phyloP scores from a whole-genome alignment of 1,140 invertebrate genomes.

The Pygmarrhopalites habei region DNA sequence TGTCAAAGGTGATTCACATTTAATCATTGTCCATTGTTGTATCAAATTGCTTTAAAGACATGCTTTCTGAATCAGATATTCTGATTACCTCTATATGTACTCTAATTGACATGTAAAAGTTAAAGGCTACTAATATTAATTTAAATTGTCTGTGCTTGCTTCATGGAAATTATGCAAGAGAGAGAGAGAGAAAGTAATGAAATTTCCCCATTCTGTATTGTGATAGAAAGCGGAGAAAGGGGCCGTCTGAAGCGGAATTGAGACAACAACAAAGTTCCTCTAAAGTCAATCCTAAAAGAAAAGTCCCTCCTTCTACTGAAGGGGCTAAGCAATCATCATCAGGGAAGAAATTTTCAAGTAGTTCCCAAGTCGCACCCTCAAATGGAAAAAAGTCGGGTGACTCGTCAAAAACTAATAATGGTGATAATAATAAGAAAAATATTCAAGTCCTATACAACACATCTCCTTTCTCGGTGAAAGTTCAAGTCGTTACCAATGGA shows the following conservation, averaged over 20 bases:
- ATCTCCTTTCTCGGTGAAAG: slow-evolving; percentile 36
- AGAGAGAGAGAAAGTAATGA: too few species aligned
- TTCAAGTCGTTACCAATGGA: slow-evolving; percentile 14
- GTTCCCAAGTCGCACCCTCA: not conserved
- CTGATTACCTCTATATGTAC: too few species aligned
- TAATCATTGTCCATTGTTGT: not conserved
- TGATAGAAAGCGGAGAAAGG: too few species aligned
- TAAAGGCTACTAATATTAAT: too few species aligned
- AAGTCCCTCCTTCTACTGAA: not conserved
- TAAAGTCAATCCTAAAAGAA: not conserved
- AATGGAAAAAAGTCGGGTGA: not conserved
- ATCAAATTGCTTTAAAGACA: not conserved
- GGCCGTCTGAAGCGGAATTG: too few species aligned
- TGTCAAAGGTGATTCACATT: not conserved
- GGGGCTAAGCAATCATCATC: not conserved
- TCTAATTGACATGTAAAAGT: too few species aligned
- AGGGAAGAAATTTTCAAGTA: not conserved
- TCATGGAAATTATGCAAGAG: too few species aligned
- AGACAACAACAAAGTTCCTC: not conserved
- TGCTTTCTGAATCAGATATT: not conserved
- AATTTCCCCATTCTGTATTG: too few species aligned
- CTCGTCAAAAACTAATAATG: not conserved
- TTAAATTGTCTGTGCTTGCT: too few species aligned
- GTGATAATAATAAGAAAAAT: slow-evolving; percentile 12
- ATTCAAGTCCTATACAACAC: slow-evolving; percentile 35